A percentile compares a stretch with the other conserved stretches of the same genome.
Evolutionary conservation across 2,797 vertebrate genomes (phyloP).

Genomic region (Acipenser transmontanus): DNA sequence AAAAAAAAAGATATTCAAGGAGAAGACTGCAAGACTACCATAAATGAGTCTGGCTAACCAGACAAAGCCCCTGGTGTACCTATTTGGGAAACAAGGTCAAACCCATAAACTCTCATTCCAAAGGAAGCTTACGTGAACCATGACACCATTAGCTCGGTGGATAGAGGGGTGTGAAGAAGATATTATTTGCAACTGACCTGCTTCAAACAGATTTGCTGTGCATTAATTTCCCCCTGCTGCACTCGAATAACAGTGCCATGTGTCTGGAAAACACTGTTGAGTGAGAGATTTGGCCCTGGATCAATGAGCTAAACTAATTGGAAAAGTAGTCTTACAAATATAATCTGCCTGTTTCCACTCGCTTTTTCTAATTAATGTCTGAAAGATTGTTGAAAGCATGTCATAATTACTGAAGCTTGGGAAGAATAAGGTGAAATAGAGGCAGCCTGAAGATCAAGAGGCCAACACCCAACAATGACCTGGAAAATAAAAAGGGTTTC

Average conservation of each 20-base stretch:
- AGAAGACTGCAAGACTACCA: too few relatives aligned
- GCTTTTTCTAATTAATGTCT: not conserved
- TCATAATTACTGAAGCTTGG: not conserved
- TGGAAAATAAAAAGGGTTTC: not conserved
- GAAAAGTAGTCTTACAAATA: not conserved
- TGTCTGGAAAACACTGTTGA: not conserved
- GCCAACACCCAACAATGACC: not conserved
- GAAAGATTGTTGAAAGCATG: not conserved
- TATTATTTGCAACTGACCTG: not conserved
- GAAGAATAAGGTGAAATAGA: too few relatives aligned
- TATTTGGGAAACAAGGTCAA: not conserved
- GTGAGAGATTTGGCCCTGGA: not conserved
- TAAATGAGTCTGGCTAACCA: too few relatives aligned
- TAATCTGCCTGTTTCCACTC: not conserved
- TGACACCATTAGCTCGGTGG: not conserved
- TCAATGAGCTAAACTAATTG: not conserved
- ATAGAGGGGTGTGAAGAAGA: not conserved
- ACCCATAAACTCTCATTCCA: not conserved
- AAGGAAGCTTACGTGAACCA: not conserved
- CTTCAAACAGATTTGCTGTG: not conserved
- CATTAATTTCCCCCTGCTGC: not conserved
- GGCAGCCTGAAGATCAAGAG: too few relatives aligned
- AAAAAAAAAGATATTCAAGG: too few relatives aligned
- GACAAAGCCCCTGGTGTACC: too few relatives aligned
- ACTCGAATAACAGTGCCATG: not conserved